Evolutionary conservation across 2,888 invertebrate genomes (phyloP), one percentile per base, ranked within the genome.

Genomic region (Lobophora halterata): DNA sequence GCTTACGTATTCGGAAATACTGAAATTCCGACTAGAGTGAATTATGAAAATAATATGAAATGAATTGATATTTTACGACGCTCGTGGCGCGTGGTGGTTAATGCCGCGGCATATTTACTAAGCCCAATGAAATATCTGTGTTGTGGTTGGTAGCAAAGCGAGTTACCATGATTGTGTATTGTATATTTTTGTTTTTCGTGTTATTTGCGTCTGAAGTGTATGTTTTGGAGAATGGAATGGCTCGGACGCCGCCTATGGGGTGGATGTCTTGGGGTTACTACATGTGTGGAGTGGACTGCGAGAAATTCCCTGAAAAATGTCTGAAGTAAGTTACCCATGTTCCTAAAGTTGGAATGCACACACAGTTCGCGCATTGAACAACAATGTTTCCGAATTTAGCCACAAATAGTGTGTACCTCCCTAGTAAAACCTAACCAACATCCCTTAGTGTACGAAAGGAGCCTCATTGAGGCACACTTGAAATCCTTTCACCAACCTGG

Each of bases 261-360:
- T 93, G 92, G 92, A 89, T 93, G 88, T 90, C 92, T 1, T 93
- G 93, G 93, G 90, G 92, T 29, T 86, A 91, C 57, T 93, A 91
- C 59, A 80, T 89, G 65, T 93, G 93, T 57, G 83, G 88, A 28
- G 80, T 73, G 1, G 85, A 91, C 58, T 93, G 93, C 64, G 74
- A 79, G 7, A 70, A 77, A n/a, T 79, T 89, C 58, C 91, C 91
- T 0, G 76, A 88, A 10, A 89, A 90, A 61, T 93, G 92, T 62
- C 88, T 92, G 12, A 83, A 91, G 92, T 92, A 77, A 72, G 79
- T 62, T 28, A 24, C 17, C n/a, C n/a, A n/a, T n/a, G n/a, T n/a
- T n/a, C n/a, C n/a, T n/a, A n/a, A n/a, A n/a, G n/a, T n/a, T n/a
- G n/a, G n/a, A n/a, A n/a, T n/a, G n/a, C n/a, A n/a, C n/a, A n/a